These are phyloP conservation scores for Sorex araneus DNA, from an alignment of 2,113 vertebrate genomes.

Conservation along the genomic window DNA sequence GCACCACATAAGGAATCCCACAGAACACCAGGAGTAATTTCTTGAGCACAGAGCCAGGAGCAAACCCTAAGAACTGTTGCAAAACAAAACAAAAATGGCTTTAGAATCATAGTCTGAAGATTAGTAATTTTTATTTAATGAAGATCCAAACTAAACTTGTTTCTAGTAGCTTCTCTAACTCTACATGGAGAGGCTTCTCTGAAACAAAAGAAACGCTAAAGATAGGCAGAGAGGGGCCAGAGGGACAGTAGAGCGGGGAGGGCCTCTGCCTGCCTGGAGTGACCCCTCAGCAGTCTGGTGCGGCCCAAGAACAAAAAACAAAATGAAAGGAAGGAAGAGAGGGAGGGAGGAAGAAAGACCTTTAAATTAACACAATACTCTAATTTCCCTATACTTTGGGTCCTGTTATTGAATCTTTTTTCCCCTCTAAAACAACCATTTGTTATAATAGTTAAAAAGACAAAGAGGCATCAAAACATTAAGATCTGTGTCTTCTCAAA, in stretches of 20 bases:
- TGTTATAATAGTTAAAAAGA: slow-evolving; percentile 61
- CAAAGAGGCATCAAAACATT: slow-evolving; percentile 55
- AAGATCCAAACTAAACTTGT: slow-evolving; percentile 27
- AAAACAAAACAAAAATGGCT: slow-evolving; percentile 3
- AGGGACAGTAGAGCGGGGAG: background rate
- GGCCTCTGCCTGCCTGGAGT: too few species aligned
- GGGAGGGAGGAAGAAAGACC: too few species aligned
- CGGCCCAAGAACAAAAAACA: too few species aligned
- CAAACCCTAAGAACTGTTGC: too few species aligned
- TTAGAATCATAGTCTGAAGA: slow-evolving; percentile 17
- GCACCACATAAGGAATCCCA: too few species aligned
- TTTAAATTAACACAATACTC: slow-evolving; percentile 47
- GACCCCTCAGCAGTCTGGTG: too few species aligned
- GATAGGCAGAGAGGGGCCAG: slow-evolving; percentile 2
- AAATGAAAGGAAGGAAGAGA: too few species aligned
- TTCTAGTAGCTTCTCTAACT: slow-evolving; percentile 60
- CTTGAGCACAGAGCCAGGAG: too few species aligned
- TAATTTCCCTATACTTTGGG: slow-evolving; percentile 14
- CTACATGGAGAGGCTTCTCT: slow-evolving; percentile 42
- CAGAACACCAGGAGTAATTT: too few species aligned
- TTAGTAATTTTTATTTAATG: slow-evolving; percentile 8
- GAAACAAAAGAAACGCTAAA: slow-evolving; percentile 40
- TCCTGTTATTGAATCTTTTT: slow-evolving; percentile 20
- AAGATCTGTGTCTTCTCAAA: slow-evolving; percentile 54
- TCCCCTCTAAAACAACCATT: slow-evolving; percentile 55